A percentile compares a stretch with the other conserved stretches of the same genome.
Evolutionary conservation across 2,113 vertebrate species (phyloP).

Genomic region (Cettia cetti): DNA sequence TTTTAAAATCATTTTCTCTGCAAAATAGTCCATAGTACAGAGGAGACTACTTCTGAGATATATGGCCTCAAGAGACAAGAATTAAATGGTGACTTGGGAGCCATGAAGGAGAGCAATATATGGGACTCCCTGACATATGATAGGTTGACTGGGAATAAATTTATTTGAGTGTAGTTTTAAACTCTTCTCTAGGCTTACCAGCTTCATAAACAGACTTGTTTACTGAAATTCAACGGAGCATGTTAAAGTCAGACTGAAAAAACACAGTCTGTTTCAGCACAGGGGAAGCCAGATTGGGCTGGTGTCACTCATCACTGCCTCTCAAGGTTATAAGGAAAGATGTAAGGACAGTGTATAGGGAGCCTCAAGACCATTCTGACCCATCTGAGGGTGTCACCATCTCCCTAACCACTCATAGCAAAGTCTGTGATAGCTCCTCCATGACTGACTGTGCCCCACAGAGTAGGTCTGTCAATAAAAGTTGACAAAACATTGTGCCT

Average conservation of each 20-base stretch:
- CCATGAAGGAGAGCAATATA: background rate
- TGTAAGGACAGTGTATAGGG: background rate
- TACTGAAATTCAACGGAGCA: conserved; percentile 51
- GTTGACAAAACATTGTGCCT: background rate
- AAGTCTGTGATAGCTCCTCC: background rate
- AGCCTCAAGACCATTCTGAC: background rate
- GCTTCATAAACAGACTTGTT: conserved; percentile 44
- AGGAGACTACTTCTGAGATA: background rate
- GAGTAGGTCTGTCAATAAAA: background rate
- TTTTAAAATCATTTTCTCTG: background rate
- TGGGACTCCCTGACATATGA: background rate
- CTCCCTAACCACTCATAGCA: background rate
- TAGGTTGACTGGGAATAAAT: background rate
- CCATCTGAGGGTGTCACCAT: background rate
- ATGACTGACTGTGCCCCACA: background rate
- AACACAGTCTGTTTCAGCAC: background rate
- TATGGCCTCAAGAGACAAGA: background rate
- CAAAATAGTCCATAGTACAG: background rate
- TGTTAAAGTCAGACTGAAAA: conserved; percentile 31
- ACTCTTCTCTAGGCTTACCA: background rate
- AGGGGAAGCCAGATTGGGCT: background rate
- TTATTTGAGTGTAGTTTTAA: background rate
- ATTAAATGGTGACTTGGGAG: background rate
- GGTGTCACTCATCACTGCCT: conserved; percentile 13
- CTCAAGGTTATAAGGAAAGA: conserved; percentile 15